Evolutionary conservation across 2,113 vertebrate genomes (phyloP), one percentile per base, ranked within the genome.

Genomic region (Myocastor coypus): DNA sequence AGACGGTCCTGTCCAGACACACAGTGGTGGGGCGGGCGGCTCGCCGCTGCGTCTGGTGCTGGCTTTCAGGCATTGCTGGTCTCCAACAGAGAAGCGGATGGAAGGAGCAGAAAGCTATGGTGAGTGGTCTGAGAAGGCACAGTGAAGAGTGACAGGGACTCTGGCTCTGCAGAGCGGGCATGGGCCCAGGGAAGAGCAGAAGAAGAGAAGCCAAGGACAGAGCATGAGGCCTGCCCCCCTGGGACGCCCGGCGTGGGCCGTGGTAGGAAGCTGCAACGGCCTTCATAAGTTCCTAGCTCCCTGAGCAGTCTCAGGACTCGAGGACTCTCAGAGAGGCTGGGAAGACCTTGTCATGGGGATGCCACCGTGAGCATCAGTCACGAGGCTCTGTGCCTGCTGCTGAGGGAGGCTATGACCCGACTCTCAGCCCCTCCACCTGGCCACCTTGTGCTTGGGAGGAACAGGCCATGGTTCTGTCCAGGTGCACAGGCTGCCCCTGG

Each of bases 171-270:
- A 46, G 71, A 46, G 37, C 1, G 17, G 19, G 68, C 68, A 20
- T 37, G 34, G 34, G 68, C 34, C 7, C 16, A n/a, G 68, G n/a
- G 3, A 26, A 28, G 40, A 46, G 71, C 22, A 13, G 5, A 28
- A 26, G 40, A 42, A 40, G 24, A 11, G 11, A 7, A 42, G 71
- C 40, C 20, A 12, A 42, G 24, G 40, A 16, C 11, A 7, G 13
- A 42, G 9, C 9, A 7, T 2, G 5, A 1, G 40, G 40, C 71
- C 40, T 40, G 5, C 2, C 26, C 22, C 2, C 26, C 22, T 14
- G 40, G 71, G 24, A 42, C 9, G 5, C 68, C 37, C n/a, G 20
- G 5, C 12, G 24, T 26, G 37, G 71, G 69, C 40, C 12, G 13
- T 7, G 40, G 24, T 5, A 11, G 71, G 6, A 26, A 26, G 71